phyloP scores from a whole-genome alignment of 2,113 vertebrate species.

The human (Homo sapiens) region GRCh38 chr1:60251001-60251500 shows the following conservation, averaged over 20 bases:
- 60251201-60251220: background rate
- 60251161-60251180: background rate
- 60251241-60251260: background rate
- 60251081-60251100: background rate
- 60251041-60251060: background rate
- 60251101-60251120: background rate
- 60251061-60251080: background rate
- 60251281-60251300: background rate
- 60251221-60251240: background rate
- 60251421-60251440: background rate
- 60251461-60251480: background rate
- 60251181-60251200: background rate
- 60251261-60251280: background rate
- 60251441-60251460: background rate
- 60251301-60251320: background rate
- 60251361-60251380: background rate
- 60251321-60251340: background rate
- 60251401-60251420: background rate
- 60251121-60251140: background rate
- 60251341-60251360: background rate
- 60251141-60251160: background rate
- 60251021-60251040: background rate
- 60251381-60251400: background rate
- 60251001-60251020: too few species aligned
- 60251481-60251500: background rate